phyloP scores from a whole-genome alignment of 2,797 vertebrate genomes.

The Ctenosaura bakeri region DNA sequence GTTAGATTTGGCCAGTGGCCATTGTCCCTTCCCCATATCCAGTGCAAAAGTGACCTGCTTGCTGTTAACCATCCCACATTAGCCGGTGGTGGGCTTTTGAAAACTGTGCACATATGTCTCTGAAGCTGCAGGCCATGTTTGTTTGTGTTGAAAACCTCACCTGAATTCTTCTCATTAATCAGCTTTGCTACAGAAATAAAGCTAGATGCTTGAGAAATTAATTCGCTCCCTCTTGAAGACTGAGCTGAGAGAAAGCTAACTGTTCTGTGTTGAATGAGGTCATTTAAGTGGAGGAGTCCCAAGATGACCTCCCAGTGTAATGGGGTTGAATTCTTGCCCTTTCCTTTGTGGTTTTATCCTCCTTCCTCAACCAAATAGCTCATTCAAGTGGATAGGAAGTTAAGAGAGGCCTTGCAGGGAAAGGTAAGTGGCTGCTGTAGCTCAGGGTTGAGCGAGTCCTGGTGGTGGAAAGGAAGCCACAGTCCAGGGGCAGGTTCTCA shows the following conservation, averaged over 20 bases:
- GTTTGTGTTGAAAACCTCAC: not conserved
- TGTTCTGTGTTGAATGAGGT: accelerated
- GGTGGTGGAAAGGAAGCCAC: too few species aligned
- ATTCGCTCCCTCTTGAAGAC: not conserved
- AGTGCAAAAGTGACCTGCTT: not conserved
- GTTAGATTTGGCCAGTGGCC: slow-evolving; percentile 48
- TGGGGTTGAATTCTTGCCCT: not conserved
- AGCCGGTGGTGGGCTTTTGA: not conserved
- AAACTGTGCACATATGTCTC: too few species aligned
- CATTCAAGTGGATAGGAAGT: not conserved
- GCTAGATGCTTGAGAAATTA: not conserved
- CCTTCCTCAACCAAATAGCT: not conserved
- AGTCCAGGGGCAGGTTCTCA: not conserved
- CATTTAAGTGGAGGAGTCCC: not conserved
- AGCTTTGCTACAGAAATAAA: not conserved
- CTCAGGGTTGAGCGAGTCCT: not conserved
- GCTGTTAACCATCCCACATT: not conserved
- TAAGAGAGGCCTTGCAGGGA: not conserved
- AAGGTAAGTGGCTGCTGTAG: not conserved
- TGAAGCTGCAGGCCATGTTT: not conserved
- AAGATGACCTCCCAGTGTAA: not conserved
- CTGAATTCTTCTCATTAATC: not conserved
- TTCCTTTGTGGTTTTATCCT: too few species aligned
- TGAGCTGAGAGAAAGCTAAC: accelerated
- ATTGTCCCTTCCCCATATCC: not conserved